Percentiles rank a stretch among this genome's conserved stretches.
Conservation (phyloP, 2,888 invertebrate genomes). For the Blastobasis adustella region DNA sequence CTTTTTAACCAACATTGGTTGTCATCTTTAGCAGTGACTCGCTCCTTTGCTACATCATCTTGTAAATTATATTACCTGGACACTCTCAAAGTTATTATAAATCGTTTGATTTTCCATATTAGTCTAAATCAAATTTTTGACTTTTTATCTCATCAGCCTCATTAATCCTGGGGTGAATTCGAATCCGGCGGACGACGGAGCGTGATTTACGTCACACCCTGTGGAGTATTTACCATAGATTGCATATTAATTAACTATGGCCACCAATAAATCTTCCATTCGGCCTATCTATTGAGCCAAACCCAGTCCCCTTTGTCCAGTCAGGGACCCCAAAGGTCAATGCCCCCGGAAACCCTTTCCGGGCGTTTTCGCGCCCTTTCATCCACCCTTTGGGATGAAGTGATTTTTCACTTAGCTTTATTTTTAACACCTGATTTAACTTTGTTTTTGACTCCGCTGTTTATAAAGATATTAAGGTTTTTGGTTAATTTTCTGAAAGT, state of each 20-base stretch:
- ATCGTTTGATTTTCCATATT: too few relatives aligned
- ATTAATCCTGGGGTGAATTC: too few relatives aligned
- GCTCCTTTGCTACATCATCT: too few relatives aligned
- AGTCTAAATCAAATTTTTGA: too few relatives aligned
- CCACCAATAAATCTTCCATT: constrained; percentile 1
- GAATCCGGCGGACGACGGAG: too few relatives aligned
- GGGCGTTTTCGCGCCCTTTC: constrained; percentile 18
- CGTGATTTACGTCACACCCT: too few relatives aligned
- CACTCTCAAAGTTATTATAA: too few relatives aligned
- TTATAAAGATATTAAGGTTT: background rate
- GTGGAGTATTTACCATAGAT: background rate
- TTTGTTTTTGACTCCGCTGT: constrained; percentile 6
- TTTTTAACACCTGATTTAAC: constrained; percentile 51
- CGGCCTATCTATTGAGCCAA: constrained; percentile 45
- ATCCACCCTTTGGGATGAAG: constrained; percentile 18
- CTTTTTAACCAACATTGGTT: too few relatives aligned
- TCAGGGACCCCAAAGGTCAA: constrained; percentile 45
- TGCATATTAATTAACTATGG: constrained; percentile 4
- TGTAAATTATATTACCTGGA: too few relatives aligned
- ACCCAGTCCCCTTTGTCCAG: constrained; percentile 33
- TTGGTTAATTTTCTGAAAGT: background rate
- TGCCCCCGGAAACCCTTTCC: constrained; percentile 46
- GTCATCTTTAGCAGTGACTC: too few relatives aligned
- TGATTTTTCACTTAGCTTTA: constrained; percentile 34
- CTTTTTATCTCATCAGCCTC: too few relatives aligned